These are phyloP conservation scores for Sialia sialis DNA, from an alignment of 2,113 vertebrate species.

Conservation along the genomic window DNA sequence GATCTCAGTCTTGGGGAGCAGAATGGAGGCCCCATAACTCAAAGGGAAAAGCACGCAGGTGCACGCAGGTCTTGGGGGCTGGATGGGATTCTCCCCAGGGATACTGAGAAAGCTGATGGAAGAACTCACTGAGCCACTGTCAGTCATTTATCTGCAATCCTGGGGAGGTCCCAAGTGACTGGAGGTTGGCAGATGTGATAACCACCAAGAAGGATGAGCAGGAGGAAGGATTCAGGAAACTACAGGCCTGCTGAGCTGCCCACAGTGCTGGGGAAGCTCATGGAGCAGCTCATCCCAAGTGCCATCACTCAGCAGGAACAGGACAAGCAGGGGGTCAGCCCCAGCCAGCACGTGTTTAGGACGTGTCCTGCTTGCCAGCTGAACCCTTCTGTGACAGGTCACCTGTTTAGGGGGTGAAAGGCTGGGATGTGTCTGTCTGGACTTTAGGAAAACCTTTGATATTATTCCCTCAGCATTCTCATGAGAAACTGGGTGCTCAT, in stretches of 20 bases:
- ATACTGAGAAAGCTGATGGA: background rate
- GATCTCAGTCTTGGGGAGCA: background rate
- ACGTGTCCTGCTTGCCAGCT: background rate
- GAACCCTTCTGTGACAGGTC: background rate
- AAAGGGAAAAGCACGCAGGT: accelerated
- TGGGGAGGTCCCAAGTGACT: no score
- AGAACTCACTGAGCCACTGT: background rate
- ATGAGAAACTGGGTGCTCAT: background rate
- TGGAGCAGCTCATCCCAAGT: background rate
- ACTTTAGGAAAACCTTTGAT: background rate
- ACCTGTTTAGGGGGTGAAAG: background rate
- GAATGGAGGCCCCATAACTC: background rate
- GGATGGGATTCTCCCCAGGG: background rate
- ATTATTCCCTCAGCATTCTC: background rate
- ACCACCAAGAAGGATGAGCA: background rate
- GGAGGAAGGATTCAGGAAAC: background rate
- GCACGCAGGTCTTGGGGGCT: background rate
- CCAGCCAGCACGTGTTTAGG: background rate
- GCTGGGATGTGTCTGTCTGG: background rate
- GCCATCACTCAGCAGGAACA: background rate
- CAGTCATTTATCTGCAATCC: background rate
- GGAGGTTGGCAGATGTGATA: background rate
- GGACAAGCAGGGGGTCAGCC: background rate
- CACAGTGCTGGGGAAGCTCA: background rate
- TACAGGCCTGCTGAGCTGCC: background rate